Conservation (phyloP, 2,113 vertebrate species). For the Anolis carolinensis region DNA sequence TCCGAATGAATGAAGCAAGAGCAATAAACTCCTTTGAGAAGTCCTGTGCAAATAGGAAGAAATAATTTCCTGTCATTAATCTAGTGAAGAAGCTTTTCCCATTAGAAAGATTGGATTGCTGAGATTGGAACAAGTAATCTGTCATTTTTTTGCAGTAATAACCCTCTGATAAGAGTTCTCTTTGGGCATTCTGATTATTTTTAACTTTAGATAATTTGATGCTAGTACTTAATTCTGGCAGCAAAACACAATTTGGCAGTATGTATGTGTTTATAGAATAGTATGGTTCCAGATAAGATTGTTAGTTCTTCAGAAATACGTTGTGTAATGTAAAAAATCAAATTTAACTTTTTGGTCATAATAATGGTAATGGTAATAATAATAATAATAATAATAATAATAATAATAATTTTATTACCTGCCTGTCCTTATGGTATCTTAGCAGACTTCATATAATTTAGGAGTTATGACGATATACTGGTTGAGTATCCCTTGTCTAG, state of each 20-base stretch:
- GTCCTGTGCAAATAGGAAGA: background rate
- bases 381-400: too few species aligned
- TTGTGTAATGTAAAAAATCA: too few species aligned
- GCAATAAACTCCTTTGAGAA: conserved; percentile 26
- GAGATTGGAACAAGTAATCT: background rate
- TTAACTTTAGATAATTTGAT: conserved; percentile 1
- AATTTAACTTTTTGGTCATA: too few species aligned
- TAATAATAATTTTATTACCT: too few species aligned
- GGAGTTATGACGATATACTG: too few species aligned
- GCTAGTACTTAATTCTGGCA: background rate
- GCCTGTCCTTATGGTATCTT: too few species aligned
- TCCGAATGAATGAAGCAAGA: conserved; percentile 18
- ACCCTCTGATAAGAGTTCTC: conserved; percentile 26
- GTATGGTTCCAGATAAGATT: too few species aligned
- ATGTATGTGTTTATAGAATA: background rate
- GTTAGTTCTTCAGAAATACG: too few species aligned
- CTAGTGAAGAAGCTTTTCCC: conserved; percentile 29
- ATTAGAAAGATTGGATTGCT: background rate
- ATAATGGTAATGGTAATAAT: too few species aligned
- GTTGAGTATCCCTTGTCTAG: too few species aligned
- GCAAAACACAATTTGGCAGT: conserved; percentile 1
- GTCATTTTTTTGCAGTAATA: conserved; percentile 13
- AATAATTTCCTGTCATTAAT: conserved; percentile 40
- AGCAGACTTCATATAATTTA: too few species aligned
- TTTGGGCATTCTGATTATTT: conserved; percentile 2